phyloP scores from a whole-genome alignment of 1,140 invertebrate species.

The Procambarus virginalis region DNA sequence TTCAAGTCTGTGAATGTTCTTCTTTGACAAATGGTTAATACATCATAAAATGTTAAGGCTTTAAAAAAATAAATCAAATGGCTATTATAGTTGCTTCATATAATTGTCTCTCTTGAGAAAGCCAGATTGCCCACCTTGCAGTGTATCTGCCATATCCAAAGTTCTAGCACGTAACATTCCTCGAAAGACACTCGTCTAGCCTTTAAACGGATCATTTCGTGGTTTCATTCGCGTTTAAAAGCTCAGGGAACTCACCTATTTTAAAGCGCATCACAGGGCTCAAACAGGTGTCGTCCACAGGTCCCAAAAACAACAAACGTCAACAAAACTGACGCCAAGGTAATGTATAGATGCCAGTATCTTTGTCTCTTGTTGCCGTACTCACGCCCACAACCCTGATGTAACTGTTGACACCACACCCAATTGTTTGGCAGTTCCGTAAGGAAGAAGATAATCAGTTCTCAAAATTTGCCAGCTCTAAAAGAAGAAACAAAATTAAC shows the following conservation, averaged over 20 bases:
- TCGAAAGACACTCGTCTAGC: not conserved
- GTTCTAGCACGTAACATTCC: not conserved
- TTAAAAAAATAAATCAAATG: no score
- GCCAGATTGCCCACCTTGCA: not conserved
- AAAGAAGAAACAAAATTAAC: not conserved
- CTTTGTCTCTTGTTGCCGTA: not conserved
- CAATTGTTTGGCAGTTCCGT: conserved; percentile 83
- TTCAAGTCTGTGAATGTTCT: no score
- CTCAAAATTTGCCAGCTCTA: not conserved
- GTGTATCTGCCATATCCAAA: not conserved
- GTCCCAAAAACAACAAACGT: conserved; percentile 17
- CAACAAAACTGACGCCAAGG: conserved; percentile 46
- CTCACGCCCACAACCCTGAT: conserved; percentile 71
- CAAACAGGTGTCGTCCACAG: conserved; percentile 26
- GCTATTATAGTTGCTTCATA: no score
- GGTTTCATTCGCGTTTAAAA: not conserved
- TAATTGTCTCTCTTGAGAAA: no score
- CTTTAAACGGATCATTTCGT: not conserved
- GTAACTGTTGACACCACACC: conserved; percentile 87
- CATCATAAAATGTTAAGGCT: no score
- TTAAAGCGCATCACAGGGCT: not conserved
- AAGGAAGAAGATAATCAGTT: conserved; percentile 24
- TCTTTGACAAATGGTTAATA: no score
- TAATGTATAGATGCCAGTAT: conserved; percentile 30
- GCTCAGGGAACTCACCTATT: not conserved